A percentile compares a stretch with the other conserved stretches of the same genome.
Conservation (phyloP, 2,113 vertebrate genomes). For the Bostrychus sinensis region DNA sequence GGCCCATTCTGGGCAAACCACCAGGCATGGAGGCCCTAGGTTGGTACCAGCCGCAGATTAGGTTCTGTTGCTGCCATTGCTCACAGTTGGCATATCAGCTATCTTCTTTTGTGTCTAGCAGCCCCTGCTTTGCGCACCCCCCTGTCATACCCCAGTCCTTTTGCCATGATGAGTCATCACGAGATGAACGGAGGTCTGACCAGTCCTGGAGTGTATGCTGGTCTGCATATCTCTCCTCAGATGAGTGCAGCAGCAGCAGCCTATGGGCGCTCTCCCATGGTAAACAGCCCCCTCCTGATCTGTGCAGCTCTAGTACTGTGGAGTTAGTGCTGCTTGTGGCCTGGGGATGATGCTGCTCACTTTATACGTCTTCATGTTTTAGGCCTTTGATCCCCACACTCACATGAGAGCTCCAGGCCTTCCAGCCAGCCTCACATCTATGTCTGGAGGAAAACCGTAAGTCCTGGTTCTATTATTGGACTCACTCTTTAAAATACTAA, state of each 20-base stretch:
- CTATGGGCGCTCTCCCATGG: conserved; percentile 90
- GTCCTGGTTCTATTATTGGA: too few species aligned
- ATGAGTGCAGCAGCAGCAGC: conserved; percentile 91
- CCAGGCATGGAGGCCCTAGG: conserved; percentile 89
- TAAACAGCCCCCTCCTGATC: conserved; percentile 63
- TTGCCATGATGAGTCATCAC: conserved; percentile 95
- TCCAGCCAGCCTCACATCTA: conserved; percentile 89
- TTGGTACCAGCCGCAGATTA: conserved; percentile 45
- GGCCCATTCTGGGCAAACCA: conserved; percentile 91
- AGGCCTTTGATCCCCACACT: conserved; percentile 94
- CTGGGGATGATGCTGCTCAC: conserved; percentile 10
- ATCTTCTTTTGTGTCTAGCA: conserved; percentile 58
- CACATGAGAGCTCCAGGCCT: conserved; percentile 93
- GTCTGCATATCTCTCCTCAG: conserved; percentile 94
- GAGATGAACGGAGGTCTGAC: conserved; percentile 94
- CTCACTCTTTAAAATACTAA: too few species aligned
- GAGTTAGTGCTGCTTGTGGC: neutral
- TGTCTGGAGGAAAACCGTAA: conserved; percentile 96
- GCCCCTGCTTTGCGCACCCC: conserved; percentile 91
- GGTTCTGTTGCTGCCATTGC: conserved; percentile 7
- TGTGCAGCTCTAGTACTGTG: neutral
- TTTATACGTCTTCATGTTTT: conserved; percentile 23
- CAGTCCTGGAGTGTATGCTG: conserved; percentile 90
- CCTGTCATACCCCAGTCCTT: conserved; percentile 89
- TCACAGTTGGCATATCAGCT: conserved; percentile 13